Conservation (phyloP, 2,888 invertebrate genomes). For the Stegophylla sp. region DNA sequence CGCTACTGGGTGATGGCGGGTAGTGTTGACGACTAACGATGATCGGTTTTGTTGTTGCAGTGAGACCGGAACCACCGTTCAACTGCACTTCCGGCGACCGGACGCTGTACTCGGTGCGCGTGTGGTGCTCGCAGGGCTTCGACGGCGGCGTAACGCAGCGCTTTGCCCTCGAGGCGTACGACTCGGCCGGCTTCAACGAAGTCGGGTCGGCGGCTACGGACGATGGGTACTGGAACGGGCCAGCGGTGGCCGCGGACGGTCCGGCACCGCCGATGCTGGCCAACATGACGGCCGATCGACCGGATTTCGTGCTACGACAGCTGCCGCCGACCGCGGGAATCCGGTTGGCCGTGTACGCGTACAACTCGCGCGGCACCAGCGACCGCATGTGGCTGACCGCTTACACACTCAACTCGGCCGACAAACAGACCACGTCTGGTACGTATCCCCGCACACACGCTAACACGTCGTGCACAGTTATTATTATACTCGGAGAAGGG, state of each 20-base stretch:
- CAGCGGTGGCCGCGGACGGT: conserved; percentile 43
- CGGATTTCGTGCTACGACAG: conserved; percentile 76
- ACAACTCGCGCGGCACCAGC: conserved; percentile 83
- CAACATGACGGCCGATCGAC: conserved; percentile 52
- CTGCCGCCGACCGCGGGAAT: conserved; percentile 81
- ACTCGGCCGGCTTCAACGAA: conserved; percentile 64
- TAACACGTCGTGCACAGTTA: too few species aligned
- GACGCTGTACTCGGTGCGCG: conserved; percentile 78
- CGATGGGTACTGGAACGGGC: conserved; percentile 12
- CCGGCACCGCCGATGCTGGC: conserved; percentile 31
- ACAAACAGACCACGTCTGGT: conserved; percentile 67
- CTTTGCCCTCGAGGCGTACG: conserved; percentile 77
- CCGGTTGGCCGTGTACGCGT: conserved; percentile 80
- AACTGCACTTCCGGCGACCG: conserved; percentile 80
- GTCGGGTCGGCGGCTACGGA: neutral
- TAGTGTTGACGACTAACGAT: too few species aligned
- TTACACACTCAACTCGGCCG: conserved; percentile 77
- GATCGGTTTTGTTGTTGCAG: conserved; percentile 65
- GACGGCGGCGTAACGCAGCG: conserved; percentile 80
- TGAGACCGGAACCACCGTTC: conserved; percentile 78
- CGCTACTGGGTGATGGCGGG: too few species aligned
- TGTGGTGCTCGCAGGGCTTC: conserved; percentile 76
- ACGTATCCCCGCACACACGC: neutral
- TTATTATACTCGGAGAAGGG: too few species aligned
- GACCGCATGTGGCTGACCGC: conserved; percentile 75